Conservation (phyloP, 1,140 invertebrate genomes). For the Brachionus angularis region DNA sequence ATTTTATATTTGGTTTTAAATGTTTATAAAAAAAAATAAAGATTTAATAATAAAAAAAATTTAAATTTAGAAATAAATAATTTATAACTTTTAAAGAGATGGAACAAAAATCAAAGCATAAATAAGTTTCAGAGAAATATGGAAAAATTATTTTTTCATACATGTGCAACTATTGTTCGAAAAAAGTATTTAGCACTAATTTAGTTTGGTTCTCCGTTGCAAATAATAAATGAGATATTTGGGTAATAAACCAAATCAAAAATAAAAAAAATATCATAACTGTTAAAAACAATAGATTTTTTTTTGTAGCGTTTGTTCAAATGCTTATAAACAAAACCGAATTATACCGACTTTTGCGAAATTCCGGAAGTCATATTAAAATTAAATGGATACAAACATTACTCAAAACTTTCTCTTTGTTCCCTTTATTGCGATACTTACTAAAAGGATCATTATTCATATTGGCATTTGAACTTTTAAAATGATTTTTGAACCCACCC, state of each 20-base stretch:
- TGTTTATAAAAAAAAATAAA: too few species aligned
- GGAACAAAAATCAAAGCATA: too few species aligned
- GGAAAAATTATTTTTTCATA: background rate
- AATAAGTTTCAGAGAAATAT: background rate
- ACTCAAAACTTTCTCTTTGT: slow-evolving; percentile 8
- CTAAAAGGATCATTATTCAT: background rate
- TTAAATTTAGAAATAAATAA: too few species aligned
- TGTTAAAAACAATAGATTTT: too few species aligned
- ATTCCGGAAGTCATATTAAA: background rate
- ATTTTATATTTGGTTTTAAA: too few species aligned
- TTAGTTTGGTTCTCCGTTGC: background rate
- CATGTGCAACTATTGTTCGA: background rate
- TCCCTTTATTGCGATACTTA: background rate
- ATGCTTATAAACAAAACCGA: background rate
- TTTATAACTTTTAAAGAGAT: too few species aligned
- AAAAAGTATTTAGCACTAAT: background rate
- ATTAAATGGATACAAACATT: background rate
- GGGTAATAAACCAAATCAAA: background rate
- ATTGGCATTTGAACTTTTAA: background rate
- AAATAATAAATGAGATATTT: background rate
- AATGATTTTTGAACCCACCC: background rate
- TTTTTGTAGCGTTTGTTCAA: too few species aligned
- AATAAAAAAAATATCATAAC: too few species aligned
- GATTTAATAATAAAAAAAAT: too few species aligned
- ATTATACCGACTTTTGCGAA: background rate